Evolutionary conservation across 1,140 invertebrate genomes (phyloP), one percentile per base, ranked within the genome.

Genomic region (Dysdera silvatica): DNA sequence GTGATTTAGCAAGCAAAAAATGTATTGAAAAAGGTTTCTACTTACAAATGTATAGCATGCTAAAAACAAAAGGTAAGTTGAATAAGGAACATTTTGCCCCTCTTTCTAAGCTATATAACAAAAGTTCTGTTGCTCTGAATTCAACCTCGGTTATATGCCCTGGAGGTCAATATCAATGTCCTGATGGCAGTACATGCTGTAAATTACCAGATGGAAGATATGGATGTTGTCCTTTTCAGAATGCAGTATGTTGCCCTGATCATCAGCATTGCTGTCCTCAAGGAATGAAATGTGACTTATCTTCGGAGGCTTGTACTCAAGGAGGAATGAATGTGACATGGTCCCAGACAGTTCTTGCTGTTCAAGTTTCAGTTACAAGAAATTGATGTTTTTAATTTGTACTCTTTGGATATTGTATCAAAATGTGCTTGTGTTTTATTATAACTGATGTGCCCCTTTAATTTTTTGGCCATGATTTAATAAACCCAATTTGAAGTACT

Each of bases 161-260:
- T 12, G 64, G 58, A 16, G 64, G 64, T n/a, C 10, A 47, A 12
- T 60, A 56, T 26, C 58, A 70, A 54, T 79, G 78, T 68, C 73
- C 70, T 7, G 71, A 71, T 67, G 69, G 71, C 5, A 68, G 68
- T 7, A 79, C 78, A 7, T 79, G 78, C 65, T 79, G 78, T 69
- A 59, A 70, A 28, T 20, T 75, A 24, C 53, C 26, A 2, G 48
- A 59, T 28, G 73, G 71, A 14, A 37, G 67, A n/a, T 77, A 71
- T 57, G 76, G 74, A 41, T 79, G 78, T 52, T 79, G 77, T 65
- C 76, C 75, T 10, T 51, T 71, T 7, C 69, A 72, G 18, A 57
- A 72, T 54, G 77, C 69, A 12, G 61, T 70, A 29, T 73, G 74
- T 63, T 74, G 72, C 52, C 12, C 28, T 14, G 71, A 73, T 33